phyloP scores from a whole-genome alignment of 2,797 vertebrate genomes.

The Neosilurus mollespiculum region DNA sequence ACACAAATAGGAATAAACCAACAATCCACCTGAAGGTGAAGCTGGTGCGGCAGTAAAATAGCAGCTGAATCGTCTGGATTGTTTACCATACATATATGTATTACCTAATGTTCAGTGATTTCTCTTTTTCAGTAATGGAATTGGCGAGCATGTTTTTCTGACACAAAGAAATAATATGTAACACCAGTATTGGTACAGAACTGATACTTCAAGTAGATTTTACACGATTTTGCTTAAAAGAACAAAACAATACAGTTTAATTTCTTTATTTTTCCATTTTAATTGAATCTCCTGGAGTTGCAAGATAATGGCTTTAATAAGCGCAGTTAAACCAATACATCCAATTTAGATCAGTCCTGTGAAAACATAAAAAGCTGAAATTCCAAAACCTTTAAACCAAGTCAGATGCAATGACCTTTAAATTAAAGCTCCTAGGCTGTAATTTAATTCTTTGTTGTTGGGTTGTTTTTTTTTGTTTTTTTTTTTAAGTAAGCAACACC shows the following conservation, averaged over 20 bases:
- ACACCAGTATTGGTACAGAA: not conserved
- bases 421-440: not conserved
- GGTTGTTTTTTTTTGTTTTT: not conserved
- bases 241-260: not conserved
- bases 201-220: not conserved
- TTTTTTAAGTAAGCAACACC: not conserved
- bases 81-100: not conserved
- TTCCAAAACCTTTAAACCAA: not conserved
- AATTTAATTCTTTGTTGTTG: not conserved
- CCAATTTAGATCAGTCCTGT: not conserved
- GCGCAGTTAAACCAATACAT: not conserved
- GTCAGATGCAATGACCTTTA: not conserved
- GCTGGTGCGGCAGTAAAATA: not conserved
- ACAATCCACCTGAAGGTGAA: not conserved
- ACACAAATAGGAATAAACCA: not conserved
- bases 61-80: not conserved
- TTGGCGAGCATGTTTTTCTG: not conserved
- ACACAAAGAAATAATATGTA: not conserved
- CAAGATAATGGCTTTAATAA: not conserved
- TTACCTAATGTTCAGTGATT: not conserved
- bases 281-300: not conserved
- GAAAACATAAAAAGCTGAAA: not conserved
- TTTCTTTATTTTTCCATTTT: not conserved
- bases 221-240: not conserved
- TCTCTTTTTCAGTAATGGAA: not conserved